Percentiles rank a stretch among this genome's conserved stretches.
Conservation (phyloP, 1,140 invertebrate species). For the Teleogryllus occipitalis region DNA sequence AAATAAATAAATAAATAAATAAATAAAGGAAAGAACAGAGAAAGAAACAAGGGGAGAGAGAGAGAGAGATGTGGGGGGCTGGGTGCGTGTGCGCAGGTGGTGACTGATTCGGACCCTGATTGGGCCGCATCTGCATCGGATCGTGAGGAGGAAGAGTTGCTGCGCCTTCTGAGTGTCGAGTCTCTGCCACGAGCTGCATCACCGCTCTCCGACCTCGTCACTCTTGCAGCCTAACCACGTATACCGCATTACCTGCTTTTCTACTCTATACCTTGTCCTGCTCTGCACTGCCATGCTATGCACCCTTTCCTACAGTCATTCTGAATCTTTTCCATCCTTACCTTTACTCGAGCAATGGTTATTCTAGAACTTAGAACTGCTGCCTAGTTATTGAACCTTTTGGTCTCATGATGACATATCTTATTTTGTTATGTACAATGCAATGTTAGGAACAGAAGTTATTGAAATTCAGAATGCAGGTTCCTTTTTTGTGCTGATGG, state of each 20-base stretch:
- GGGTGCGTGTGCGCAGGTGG: conserved; percentile 33
- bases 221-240: conserved; percentile 21
- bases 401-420: no score
- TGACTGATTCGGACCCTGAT: conserved; percentile 55
- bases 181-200: conserved; percentile 29
- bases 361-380: no score
- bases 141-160: conserved; percentile 69
- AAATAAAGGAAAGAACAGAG: no score
- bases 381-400: no score
- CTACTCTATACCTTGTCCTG: neutral
- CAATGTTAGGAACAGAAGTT: no score
- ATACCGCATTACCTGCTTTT: neutral
- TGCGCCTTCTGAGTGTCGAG: conserved; percentile 49
- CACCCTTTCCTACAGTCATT: neutral
- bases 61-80: neutral
- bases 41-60: neutral
- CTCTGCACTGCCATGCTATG: neutral
- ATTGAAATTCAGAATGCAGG: no score
- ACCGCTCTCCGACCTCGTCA: conserved; percentile 27
- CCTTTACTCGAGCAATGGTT: no score
- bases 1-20: no score
- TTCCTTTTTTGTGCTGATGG: no score
- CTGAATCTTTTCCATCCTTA: neutral
- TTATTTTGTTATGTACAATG: no score
- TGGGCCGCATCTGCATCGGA: conserved; percentile 55